Evolutionary conservation across 2,888 invertebrate genomes (phyloP), one percentile per base, ranked within the genome.

Genomic region (Melipona bicolor): DNA sequence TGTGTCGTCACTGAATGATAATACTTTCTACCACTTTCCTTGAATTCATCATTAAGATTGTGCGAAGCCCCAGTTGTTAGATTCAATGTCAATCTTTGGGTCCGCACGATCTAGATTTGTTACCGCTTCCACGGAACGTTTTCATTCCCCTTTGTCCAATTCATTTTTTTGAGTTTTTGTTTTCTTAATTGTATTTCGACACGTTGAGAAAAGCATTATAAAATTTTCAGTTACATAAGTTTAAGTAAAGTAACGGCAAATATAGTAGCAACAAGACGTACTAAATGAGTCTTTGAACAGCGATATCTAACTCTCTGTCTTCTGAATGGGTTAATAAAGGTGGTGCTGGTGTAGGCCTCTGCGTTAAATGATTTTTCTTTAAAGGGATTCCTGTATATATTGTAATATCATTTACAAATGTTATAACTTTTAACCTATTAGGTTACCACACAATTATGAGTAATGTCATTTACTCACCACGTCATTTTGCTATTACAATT

Each of bases 1-100:
- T 95, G 94, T 21, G 92, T 92, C 24, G 94, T 94, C 70, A 95
- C 94, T 15, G 95, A 95, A 88, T 94, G 94, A 90, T 95, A 95
- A 50, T 95, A n/a, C n/a, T 94, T 86, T 95, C 95, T 0, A 95
- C 94, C 24, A 95, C 91, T 32, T 88, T 91, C 78, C 95, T n/a
- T 92, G 24, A 95, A 92, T 52, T 94, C 93, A 67, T 94, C 93
- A 79, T 93, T 94, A 36, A 94, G 89, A 70, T n/a, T 95, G 94
- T 56, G 94, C 95, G 21, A 95, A 84, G 50, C 90, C 90, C 94
- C 94, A 15, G 92, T 91, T 65, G 94, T 94, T 36, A 95, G 87
- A 90, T 95, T 95, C 4, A 91, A 88, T 36, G 94, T 94, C 74
- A 95, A 91, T 83, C 93, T 92, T 84, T 94, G 94, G n/a, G 89